phyloP scores from a whole-genome alignment of 1,140 invertebrate genomes.

The Antheraea pernyi region DNA sequence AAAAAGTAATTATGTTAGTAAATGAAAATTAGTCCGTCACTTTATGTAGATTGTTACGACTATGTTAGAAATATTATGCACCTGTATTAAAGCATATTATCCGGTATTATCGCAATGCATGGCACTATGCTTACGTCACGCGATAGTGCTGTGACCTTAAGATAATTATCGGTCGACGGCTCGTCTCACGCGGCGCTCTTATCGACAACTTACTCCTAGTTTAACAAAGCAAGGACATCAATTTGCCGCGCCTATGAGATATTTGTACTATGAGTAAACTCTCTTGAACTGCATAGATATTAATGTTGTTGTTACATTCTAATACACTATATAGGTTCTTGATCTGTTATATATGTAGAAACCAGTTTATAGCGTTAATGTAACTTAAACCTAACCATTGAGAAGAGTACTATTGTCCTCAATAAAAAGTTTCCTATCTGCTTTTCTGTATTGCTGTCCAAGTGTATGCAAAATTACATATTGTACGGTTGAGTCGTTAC shows the following conservation, averaged over 20 bases:
- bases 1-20: no score
- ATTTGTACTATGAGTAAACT: constrained; percentile 11
- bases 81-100: constrained; percentile 35
- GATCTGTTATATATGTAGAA: no score
- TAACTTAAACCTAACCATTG: no score
- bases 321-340: no score
- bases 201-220: constrained; percentile 44
- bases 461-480: no score
- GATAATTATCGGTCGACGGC: constrained; percentile 75
- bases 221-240: constrained; percentile 61
- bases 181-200: constrained; percentile 43
- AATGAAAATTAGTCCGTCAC: no score
- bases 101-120: constrained; percentile 34
- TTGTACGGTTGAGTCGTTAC: no score
- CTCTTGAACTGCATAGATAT: constrained; percentile 17
- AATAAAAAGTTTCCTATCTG: no score
- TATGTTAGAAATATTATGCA: constrained; percentile 19
- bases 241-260: constrained; percentile 35
- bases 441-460: no score
- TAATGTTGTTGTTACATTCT: neutral
- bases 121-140: constrained; percentile 56
- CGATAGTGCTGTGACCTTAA: constrained; percentile 71
- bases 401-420: no score
- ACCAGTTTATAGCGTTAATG: no score
- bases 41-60: no score